Evolutionary conservation across 2,113 vertebrate species (phyloP).

Genomic region (Heterocephalus glaber): DNA sequence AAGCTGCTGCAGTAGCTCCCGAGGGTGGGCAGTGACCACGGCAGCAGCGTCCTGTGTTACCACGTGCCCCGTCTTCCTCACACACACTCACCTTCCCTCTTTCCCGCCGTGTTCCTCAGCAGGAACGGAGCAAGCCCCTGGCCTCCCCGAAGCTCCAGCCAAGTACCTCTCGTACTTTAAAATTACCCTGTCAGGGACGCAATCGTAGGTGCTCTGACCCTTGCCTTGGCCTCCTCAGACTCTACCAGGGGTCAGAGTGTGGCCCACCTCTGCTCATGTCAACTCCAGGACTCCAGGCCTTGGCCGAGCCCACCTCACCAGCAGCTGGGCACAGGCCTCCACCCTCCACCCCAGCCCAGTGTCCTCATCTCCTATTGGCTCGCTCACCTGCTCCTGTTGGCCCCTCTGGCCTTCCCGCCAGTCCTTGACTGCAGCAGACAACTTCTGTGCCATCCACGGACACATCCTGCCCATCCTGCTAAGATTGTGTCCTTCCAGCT

Average conservation of each 20-base stretch:
- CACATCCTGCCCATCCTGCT: no score
- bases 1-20: not conserved
- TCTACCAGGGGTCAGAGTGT: not conserved
- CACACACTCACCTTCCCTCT: not conserved
- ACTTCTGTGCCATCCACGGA: no score
- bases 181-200: not conserved
- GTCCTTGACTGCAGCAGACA: not conserved
- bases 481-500: no score
- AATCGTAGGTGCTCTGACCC: not conserved
- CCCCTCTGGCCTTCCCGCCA: not conserved
- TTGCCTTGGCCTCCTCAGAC: not conserved
- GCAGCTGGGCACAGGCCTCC: no score
- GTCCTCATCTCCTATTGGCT: not conserved
- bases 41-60: not conserved
- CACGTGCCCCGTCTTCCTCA: not conserved
- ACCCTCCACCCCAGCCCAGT: not conserved
- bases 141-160: not conserved
- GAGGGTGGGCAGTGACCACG: not conserved
- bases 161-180: not conserved
- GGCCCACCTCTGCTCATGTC: not conserved
- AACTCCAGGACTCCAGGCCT: no score
- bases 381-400: not conserved
- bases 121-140: not conserved
- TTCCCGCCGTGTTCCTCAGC: not conserved
- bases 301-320: no score